A percentile compares a stretch with the other conserved stretches of the same genome.
phyloP scores from a whole-genome alignment of 2,113 vertebrate genomes.

The cattle (Bos taurus) region DNA sequence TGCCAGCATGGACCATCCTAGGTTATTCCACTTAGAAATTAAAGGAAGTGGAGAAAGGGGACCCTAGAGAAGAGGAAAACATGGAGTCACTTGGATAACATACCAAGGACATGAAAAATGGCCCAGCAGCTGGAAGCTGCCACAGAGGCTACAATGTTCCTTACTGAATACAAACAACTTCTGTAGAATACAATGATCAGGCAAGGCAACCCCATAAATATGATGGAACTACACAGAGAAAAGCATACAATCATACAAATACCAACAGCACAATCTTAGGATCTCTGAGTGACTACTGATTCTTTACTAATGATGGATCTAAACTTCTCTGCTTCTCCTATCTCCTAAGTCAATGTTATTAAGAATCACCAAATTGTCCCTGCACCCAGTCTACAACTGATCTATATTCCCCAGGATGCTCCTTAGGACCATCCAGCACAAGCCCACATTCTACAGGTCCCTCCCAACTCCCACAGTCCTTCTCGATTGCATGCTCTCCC shows the following conservation, averaged over 20 bases:
- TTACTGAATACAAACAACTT: not conserved
- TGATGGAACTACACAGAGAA: not conserved
- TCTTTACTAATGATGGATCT: not conserved
- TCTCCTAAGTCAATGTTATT: not conserved
- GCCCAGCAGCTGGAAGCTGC: not conserved
- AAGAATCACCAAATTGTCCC: not conserved
- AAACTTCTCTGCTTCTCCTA: not conserved
- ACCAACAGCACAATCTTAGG: too few species aligned
- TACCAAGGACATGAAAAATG: not conserved
- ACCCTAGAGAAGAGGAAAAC: not conserved
- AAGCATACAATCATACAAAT: not conserved
- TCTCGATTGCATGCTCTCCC: accelerated
- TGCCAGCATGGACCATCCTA: not conserved
- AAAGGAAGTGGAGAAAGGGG: not conserved
- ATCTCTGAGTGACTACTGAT: not conserved
- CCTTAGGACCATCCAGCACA: not conserved
- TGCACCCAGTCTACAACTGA: not conserved
- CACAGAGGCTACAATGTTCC: not conserved
- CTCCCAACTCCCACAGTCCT: not conserved
- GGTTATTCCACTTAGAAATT: not conserved
- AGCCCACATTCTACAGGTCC: not conserved
- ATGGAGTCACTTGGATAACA: not conserved
- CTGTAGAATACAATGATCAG: not conserved
- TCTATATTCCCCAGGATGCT: not conserved
- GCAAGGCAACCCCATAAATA: not conserved